Percentiles rank a stretch among this genome's conserved stretches.
phyloP scores from a whole-genome alignment of 2,888 invertebrate species.

The Quadroppia sp. region DNA sequence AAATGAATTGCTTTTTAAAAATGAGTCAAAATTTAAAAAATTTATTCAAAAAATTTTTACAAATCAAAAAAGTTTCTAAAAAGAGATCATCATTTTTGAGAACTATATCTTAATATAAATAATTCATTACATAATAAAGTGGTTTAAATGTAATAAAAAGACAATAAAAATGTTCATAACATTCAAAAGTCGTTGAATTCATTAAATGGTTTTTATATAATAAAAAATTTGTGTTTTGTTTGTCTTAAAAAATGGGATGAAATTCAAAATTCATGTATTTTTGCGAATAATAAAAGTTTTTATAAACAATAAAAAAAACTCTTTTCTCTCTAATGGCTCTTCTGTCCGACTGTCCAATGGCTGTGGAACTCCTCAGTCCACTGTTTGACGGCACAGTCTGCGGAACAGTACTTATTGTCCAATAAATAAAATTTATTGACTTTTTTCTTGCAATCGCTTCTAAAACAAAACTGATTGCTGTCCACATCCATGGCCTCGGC shows the following conservation, averaged over 20 bases:
- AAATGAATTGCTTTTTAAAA: too few relatives aligned
- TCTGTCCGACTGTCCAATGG: conserved; percentile 7
- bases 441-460: background rate
- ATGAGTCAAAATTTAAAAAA: background rate
- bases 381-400: conserved; percentile 20
- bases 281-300: too few relatives aligned
- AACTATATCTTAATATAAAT: conserved; percentile 3
- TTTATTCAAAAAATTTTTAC: background rate
- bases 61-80: background rate
- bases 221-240: too few relatives aligned
- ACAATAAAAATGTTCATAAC: too few relatives aligned
- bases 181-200: too few relatives aligned
- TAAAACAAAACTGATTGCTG: background rate
- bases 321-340: background rate
- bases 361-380: conserved; percentile 27
- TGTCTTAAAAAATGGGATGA: too few relatives aligned
- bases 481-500: background rate
- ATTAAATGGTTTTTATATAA: too few relatives aligned
- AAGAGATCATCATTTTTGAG: conserved; percentile 2
- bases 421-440: background rate
- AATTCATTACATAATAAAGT: too few relatives aligned
- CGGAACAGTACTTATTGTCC: conserved; percentile 15
- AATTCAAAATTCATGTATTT: too few relatives aligned
- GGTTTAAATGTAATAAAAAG: background rate
- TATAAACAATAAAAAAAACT: too few relatives aligned